Conservation (phyloP, 1,140 invertebrate species). For the Drosophila subobscura region DNA sequence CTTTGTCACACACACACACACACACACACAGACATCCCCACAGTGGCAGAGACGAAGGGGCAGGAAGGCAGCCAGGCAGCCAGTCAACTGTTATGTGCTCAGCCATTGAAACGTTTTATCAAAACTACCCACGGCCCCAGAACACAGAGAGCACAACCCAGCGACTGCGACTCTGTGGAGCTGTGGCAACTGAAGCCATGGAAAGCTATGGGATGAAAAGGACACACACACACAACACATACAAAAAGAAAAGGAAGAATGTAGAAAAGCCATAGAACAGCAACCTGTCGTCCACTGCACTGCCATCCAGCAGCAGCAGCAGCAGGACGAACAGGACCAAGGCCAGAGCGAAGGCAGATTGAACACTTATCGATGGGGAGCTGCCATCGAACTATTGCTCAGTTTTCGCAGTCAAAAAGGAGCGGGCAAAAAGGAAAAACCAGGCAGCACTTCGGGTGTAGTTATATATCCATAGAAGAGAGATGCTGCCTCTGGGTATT, state of each 20-base stretch:
- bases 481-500: not conserved
- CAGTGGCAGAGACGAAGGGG: constrained; percentile 2
- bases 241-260: constrained; percentile 10
- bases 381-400: too few relatives aligned
- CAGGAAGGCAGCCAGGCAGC: constrained; percentile 52
- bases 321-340: not conserved
- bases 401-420: too few relatives aligned
- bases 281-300: constrained; percentile 59
- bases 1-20: constrained; percentile 69
- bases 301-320: constrained; percentile 3
- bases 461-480: too few relatives aligned
- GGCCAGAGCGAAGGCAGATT: not conserved
- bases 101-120: constrained; percentile 81
- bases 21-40: constrained; percentile 18
- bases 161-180: not conserved
- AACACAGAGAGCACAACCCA: constrained; percentile 11
- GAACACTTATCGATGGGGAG: too few relatives aligned
- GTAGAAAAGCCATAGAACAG: constrained; percentile 45
- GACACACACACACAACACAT: constrained; percentile 3
- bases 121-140: constrained; percentile 71
- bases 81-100: constrained; percentile 80
- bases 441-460: too few relatives aligned
- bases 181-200: constrained; percentile 2
- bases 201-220: constrained; percentile 6
- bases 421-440: too few relatives aligned